Base-by-base conservation (phyloP, 2,113 vertebrate genomes). In the Actinemys pallida region DNA sequence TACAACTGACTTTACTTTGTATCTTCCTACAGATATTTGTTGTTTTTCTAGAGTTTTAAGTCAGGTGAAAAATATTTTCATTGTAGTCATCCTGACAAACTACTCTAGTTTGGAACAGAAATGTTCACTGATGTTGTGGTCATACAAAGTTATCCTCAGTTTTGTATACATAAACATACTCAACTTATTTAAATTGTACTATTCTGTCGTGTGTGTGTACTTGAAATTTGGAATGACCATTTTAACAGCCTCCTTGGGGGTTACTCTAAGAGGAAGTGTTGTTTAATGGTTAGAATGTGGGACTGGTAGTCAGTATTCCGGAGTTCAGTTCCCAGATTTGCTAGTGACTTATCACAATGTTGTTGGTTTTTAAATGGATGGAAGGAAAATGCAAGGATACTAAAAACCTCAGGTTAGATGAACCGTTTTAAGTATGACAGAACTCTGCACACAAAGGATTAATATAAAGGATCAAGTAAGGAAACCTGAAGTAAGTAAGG, bases 161-260 rank as follows among this genome's bases (percentile, higher is more conserved):
- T 39, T 39, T 72, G 8, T 72, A 39, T 39, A 72, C 65, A 39
- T 72, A 39, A 72, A 72, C n/a, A 72, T 39, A 17, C 39, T 22
- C 9, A 22, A 22, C 17, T 72, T 72, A 39, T 39, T 22, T 39
- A 72, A 72, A 39, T 20, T 39, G 9, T 8, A 84, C 20, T 72
- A 1, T 4, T 79, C 10, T 75, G 0, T 65, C 75, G 87, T 84
- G 45, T 9, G 57, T 75, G 45, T 0, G 0, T 35, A 25, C 5
- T 31, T 62, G 5, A 7, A 19, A 42, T 3, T 3, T 86, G 50
- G 53, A 85, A 47, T 45, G 24, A 8, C 72, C 17, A 75, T 69
- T 20, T 45, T 78, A 42, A 82, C 79, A 39, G 35, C 9, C 8
- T n/a, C n/a, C 65, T n/a, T n/a, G 35, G 16, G 56, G 62, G 62